These are phyloP conservation scores for Chaenocephalus aceratus DNA, from an alignment of 2,113 vertebrate genomes.

Conservation along the genomic window DNA sequence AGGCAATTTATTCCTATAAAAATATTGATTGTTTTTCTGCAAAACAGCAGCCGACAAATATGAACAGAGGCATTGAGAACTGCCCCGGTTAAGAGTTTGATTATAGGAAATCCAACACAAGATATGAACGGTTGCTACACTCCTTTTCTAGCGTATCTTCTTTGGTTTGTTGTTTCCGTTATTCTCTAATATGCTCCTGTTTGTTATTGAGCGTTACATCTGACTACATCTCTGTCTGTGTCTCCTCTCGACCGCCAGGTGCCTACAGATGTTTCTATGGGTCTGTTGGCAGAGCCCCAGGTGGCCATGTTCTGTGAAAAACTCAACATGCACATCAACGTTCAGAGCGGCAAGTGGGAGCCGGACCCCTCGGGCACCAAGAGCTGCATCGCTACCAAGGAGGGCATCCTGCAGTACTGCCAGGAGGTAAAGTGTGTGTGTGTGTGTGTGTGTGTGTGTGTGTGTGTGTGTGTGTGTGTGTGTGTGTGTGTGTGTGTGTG, in stretches of 20 bases:
- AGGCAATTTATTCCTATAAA: constrained; percentile 44
- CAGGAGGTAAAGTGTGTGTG: constrained; percentile 87
- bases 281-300: constrained; percentile 95
- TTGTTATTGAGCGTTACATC: constrained; percentile 13
- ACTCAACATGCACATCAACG: constrained; percentile 98
- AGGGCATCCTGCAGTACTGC: constrained; percentile 97
- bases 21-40: constrained; percentile 29
- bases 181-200: constrained; percentile 9
- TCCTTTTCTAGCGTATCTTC: neutral
- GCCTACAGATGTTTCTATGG: constrained; percentile 92
- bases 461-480: too few species aligned
- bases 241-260: constrained; percentile 80
- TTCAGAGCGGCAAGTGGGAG: constrained; percentile 98
- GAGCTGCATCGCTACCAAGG: constrained; percentile 93
- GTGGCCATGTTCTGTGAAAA: constrained; percentile 98
- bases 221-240: constrained; percentile 38
- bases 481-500: too few species aligned
- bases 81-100: neutral
- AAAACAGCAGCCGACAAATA: neutral
- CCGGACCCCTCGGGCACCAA: constrained; percentile 91
- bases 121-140: neutral
- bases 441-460: too few species aligned
- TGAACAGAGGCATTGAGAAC: neutral
- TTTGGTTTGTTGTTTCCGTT: neutral
- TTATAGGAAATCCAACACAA: neutral